Evolutionary conservation across 1,140 invertebrate species (phyloP), one percentile per base, ranked within the genome.

Genomic region (Phthorimaea operculella): DNA sequence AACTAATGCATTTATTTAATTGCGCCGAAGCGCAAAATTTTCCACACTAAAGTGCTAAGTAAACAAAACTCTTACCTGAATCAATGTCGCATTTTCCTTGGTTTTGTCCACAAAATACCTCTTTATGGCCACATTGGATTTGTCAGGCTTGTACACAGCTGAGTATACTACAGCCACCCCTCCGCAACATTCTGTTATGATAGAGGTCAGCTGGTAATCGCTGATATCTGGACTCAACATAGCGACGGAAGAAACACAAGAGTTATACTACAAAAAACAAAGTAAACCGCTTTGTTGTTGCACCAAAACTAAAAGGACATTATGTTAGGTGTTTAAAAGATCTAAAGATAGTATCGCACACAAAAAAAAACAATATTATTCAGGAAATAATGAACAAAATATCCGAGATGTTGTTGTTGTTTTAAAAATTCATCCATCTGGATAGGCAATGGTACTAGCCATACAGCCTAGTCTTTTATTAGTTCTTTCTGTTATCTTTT

Each of bases 31-130:
- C 21, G 6, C 21, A 28, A 28, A 28, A 28, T 6, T 28, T 28
- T 28, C 21, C 21, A 28, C 21, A 28, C 21, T 28, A 28, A 28
- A 28, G 21, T 28, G 21, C 21, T 39, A 39, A 12, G 36, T 39
- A 39, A 39, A 50, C 51, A 9, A 42, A 56, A 39, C 36, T 61
- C 45, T 62, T 81, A 91, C 90, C 79, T 93, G 90, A 57, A 94
- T 87, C 56, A 90, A 86, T 70, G 87, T 87, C 16, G 90, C 83
- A 63, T 90, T 92, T 68, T 90, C 89, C 76, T 87, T 89, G 18
- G 87, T 87, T 68, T 89, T 89, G 62, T 95, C 93, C 67, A 94
- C 84, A 68, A 92, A 89, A 74, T 92, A 92, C 66, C 90, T 90
- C 74, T 94, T 93, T 14, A 95, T 83, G 18, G 92, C 91, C 49